A percentile compares a stretch with the other conserved stretches of the same genome.
Evolutionary conservation across 2,888 invertebrate species (phyloP).

Genomic region (Parnassius apollo): DNA sequence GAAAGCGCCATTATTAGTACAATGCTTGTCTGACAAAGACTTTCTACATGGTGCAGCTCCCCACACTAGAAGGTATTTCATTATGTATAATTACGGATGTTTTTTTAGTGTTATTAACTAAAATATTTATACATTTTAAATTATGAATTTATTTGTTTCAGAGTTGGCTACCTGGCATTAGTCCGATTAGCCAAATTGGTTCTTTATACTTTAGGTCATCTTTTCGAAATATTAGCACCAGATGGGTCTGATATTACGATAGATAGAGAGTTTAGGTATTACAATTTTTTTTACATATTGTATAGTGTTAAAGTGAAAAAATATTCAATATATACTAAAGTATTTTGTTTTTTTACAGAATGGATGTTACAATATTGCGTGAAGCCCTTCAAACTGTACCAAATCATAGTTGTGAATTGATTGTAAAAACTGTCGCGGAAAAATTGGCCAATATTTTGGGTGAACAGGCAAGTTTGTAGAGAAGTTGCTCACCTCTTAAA

Average conservation of each 20-base stretch:
- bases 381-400: slow-evolving; percentile 92
- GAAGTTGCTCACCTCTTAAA: too few species aligned
- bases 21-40: slow-evolving; percentile 71
- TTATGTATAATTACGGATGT: slow-evolving; percentile 1
- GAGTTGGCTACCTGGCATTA: slow-evolving; percentile 93
- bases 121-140: background rate
- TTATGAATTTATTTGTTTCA: slow-evolving; percentile 47
- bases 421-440: slow-evolving; percentile 90
- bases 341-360: slow-evolving; percentile 45
- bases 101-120: background rate
- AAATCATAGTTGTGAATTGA: slow-evolving; percentile 90
- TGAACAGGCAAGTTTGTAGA: slow-evolving; percentile 80
- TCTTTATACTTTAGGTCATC: slow-evolving; percentile 92
- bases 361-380: slow-evolving; percentile 84
- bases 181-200: slow-evolving; percentile 94
- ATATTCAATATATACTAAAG: background rate
- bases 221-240: slow-evolving; percentile 83
- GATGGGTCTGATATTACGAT: slow-evolving; percentile 68
- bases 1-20: slow-evolving; percentile 74
- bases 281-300: background rate
- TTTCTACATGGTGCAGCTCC: slow-evolving; percentile 73
- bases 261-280: slow-evolving; percentile 67
- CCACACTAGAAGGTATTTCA: slow-evolving; percentile 67
- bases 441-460: slow-evolving; percentile 91
- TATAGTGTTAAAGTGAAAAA: background rate